Evolutionary conservation across 2,888 invertebrate species (phyloP), one percentile per base, ranked within the genome.

Genomic region (Chloromyia formosa): DNA sequence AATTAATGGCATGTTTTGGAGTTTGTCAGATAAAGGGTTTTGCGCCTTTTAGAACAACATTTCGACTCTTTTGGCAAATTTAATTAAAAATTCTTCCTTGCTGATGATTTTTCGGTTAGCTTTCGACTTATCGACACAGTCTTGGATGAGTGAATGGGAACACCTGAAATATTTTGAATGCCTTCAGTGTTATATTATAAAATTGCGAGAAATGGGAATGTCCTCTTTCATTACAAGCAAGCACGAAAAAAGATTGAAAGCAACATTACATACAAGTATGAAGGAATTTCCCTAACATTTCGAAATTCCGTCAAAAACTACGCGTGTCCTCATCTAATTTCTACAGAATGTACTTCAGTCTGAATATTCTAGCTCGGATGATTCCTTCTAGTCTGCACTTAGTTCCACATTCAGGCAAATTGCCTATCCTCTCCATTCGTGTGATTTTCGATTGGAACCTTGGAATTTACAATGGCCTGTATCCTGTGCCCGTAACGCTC

Each of bases 51-150:
- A 74, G 42, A 75, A 75, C 74, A 76, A 73, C 75, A 73, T 77
- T 77, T 74, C 62, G 75, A 75, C 75, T 77, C 77, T 73, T 35
- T 77, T 75, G 58, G 74, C 61, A 64, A 77, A 77, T 77, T 77
- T 77, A 77, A 77, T 77, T 77, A 77, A 77, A 77, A 77, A 77
- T 77, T 77, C 75, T 77, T 74, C 75, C 74, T 77, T 73, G 74
- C 74, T 74, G 64, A 71, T 75, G 77, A 77, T 74, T 74, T 66
- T 58, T 58, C 58, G 58, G 56, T 49, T 20, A 40, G 56, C 54
- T 56, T 71, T 74, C 42, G 58, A 58, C 61, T 64, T 56, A 64
- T 69, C 49, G 72, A 53, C 61, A 73, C 49, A 71, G 22, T 58
- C 60, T 71, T 68, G 20, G 22, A 20, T 35, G 7, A 7, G n/a